These are phyloP conservation scores for Crepidodera aurea DNA, from an alignment of 2,888 invertebrate species.

Conservation along the genomic window DNA sequence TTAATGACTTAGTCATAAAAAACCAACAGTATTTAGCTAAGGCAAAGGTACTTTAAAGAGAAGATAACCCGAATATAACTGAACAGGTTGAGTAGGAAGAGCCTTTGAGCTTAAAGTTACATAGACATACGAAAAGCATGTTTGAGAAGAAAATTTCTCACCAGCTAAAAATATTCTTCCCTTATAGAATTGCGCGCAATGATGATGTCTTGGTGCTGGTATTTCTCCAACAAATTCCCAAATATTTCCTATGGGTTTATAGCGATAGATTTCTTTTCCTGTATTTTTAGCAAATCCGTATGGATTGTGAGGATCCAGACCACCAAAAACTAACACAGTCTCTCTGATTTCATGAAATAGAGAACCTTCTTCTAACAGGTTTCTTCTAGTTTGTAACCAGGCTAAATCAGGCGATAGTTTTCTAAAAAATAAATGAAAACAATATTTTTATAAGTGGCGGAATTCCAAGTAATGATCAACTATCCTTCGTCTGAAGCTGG, in stretches of 20 bases:
- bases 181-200: constrained; percentile 70
- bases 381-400: constrained; percentile 27
- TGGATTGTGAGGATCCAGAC: constrained; percentile 70
- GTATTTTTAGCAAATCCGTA: constrained; percentile 67
- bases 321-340: constrained; percentile 73
- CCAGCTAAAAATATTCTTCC: constrained; percentile 75
- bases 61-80: too few relatives aligned
- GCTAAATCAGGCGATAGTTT: neutral
- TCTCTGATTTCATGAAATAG: constrained; percentile 55
- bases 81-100: too few relatives aligned
- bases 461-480: too few relatives aligned
- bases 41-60: too few relatives aligned
- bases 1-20: too few relatives aligned
- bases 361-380: constrained; percentile 40
- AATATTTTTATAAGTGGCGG: too few relatives aligned
- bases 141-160: too few relatives aligned
- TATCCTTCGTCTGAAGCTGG: too few relatives aligned
- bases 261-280: constrained; percentile 70
- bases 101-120: too few relatives aligned
- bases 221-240: constrained; percentile 75
- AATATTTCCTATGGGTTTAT: constrained; percentile 67
- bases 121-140: too few relatives aligned
- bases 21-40: too few relatives aligned
- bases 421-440: constrained; percentile 9
- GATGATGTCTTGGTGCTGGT: constrained; percentile 76